phyloP scores from a whole-genome alignment of 2,888 invertebrate species.

The Omphaloscelis lunosa region DNA sequence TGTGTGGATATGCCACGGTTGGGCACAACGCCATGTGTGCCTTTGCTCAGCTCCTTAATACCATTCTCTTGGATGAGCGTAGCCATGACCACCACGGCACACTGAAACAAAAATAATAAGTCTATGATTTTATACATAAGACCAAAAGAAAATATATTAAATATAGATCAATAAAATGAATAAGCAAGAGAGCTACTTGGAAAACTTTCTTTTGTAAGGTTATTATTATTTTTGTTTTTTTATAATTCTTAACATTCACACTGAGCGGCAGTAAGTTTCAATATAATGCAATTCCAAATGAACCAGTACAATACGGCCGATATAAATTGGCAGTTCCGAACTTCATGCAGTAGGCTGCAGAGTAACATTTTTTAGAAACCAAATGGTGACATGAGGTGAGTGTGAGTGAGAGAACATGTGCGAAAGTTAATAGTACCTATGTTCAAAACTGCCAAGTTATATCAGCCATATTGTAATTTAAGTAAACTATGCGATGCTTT shows the following conservation, averaged over 20 bases:
- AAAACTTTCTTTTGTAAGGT: not conserved
- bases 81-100: slow-evolving; percentile 92
- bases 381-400: no score
- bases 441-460: no score
- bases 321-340: no score
- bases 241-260: slow-evolving; percentile 1
- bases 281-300: slow-evolving; percentile 34
- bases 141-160: not conserved
- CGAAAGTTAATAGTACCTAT: no score
- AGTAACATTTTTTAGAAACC: no score
- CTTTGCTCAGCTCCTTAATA: slow-evolving; percentile 94
- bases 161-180: not conserved
- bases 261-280: slow-evolving; percentile 16
- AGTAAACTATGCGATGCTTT: slow-evolving; percentile 13
- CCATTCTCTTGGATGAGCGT: slow-evolving; percentile 96
- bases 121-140: slow-evolving; percentile 10
- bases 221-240: not conserved
- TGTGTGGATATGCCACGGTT: slow-evolving; percentile 86
- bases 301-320: no score
- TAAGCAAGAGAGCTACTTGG: slow-evolving; percentile 1
- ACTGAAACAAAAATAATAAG: slow-evolving; percentile 76
- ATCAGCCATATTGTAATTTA: not conserved
- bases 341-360: no score
- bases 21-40: slow-evolving; percentile 85
- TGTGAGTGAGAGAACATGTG: no score